Evolutionary conservation across 92 coral and sea anemone species (phyloP).

Genomic region (Pocillopora meandrina): DNA sequence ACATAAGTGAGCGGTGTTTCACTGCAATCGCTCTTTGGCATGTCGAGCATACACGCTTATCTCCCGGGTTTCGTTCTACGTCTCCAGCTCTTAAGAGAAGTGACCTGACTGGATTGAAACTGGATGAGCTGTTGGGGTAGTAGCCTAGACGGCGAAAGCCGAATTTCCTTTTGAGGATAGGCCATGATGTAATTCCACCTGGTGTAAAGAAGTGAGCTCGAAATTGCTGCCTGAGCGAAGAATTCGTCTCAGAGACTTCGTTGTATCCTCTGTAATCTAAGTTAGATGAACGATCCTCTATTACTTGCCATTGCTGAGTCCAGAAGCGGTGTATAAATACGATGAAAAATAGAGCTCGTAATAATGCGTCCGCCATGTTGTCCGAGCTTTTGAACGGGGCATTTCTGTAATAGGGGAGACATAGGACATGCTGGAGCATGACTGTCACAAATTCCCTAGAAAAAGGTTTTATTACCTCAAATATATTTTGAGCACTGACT

Average conservation of each 20-base stretch:
- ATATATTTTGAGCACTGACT: too few species aligned
- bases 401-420: too few species aligned
- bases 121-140: constrained; percentile 9
- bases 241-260: not conserved
- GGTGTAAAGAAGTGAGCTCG: constrained; percentile 7
- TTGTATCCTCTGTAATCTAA: not conserved
- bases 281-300: constrained; percentile 3
- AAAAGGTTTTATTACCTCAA: too few species aligned
- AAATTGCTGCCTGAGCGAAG: constrained; percentile 10
- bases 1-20: constrained; percentile 22
- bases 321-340: constrained; percentile 14
- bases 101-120: constrained; percentile 1
- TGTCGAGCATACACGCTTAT: constrained; percentile 15
- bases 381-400: too few species aligned
- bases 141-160: not conserved
- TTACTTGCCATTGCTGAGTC: constrained; percentile 20
- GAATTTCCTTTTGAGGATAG: constrained; percentile 16
- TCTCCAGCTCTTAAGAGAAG: not conserved
- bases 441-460: too few species aligned
- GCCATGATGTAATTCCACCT: constrained; percentile 1
- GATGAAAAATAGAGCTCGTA: not conserved
- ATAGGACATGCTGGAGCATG: too few species aligned
- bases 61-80: too few species aligned
- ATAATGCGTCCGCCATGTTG: constrained; percentile 9
- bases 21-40: constrained; percentile 32